A percentile compares a stretch with the other conserved stretches of the same genome.
Evolutionary conservation across 2,113 vertebrate species (phyloP).

Genomic region (Chaenogobius annularis): DNA sequence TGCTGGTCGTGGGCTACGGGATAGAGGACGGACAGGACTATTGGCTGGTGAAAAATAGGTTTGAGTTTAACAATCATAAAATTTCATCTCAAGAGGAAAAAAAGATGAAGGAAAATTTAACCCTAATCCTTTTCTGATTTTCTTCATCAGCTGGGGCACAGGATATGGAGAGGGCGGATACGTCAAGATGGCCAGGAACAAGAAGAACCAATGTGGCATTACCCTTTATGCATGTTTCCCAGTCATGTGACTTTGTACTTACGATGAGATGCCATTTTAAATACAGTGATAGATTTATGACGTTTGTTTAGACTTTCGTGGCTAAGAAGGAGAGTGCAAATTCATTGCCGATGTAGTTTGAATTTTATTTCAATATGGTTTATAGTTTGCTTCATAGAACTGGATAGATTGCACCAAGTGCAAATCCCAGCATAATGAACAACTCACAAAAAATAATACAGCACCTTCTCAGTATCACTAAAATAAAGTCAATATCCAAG

Average conservation of each 20-base stretch:
- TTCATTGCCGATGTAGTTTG: slow-evolving; percentile 43
- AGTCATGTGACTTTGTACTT: background rate
- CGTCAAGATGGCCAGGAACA: slow-evolving; percentile 74
- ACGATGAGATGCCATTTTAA: background rate
- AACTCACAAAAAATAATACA: slow-evolving; percentile 77
- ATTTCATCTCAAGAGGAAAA: background rate
- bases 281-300: background rate
- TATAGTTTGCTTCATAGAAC: slow-evolving; percentile 58
- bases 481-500: slow-evolving; percentile 78
- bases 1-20: slow-evolving; percentile 71
- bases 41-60: slow-evolving; percentile 80
- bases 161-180: slow-evolving; percentile 75
- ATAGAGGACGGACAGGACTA: slow-evolving; percentile 67
- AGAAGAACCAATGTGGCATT: slow-evolving; percentile 74
- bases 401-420: slow-evolving; percentile 64
- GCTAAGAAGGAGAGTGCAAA: background rate
- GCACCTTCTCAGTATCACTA: slow-evolving; percentile 79
- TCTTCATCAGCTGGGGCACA: slow-evolving; percentile 72
- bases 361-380: slow-evolving; percentile 68
- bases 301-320: background rate
- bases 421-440: slow-evolving; percentile 58
- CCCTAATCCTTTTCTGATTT: background rate
- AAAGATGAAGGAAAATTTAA: background rate
- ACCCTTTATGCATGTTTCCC: slow-evolving; percentile 50
- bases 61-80: background rate